Evolutionary conservation across 2,888 invertebrate species (phyloP), one percentile per base, ranked within the genome.

Genomic region (Alloplasta piceator): DNA sequence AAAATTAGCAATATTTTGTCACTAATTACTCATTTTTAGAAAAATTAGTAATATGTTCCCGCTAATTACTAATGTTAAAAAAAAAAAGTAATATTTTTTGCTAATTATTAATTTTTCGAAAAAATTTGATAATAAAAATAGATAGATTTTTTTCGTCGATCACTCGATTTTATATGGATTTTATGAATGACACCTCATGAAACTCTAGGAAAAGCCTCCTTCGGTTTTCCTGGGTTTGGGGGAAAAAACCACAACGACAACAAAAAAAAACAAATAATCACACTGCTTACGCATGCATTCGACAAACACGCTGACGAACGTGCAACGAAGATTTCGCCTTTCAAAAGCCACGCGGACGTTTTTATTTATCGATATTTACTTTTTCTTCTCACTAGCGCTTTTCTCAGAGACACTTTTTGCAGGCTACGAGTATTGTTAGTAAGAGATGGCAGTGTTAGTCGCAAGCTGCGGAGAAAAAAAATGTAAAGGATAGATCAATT

Each of bases 391-490:
- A 10, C 5, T 48, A 36, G 39, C 10, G 6, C 43, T 55, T 55
- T 39, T 38, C 58, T 14, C n/a, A 41, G 10, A 43, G 58, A 50
- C 26, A 71, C 63, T 50, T 68, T 26, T 74, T 82, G 85, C 82
- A 75, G 81, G 87, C 82, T 61, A 56, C 16, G 38, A 38, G n/a
- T 78, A 77, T 71, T 84, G 85, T 91, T 91, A 91, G 89, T 87
- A 55, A 85, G 85, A 88, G 86, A 86, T 89, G 87, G 89, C 87
- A 90, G 86, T 86, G 84, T 91, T 91, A 91, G 86, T 89, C 80
- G 91, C 91, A 91, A 91, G 89, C 88, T 73, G 70, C 87, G 89
- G 87, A 89, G 82, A 83, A 85, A 88, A 87, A 85, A 85, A 84
- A 83, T 46, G 56, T n/a, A 52, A 14, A 78, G 81, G 78, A 75